These are phyloP conservation scores for Notechis scutatus DNA, from an alignment of 2,113 vertebrate species.

Conservation along the genomic window DNA sequence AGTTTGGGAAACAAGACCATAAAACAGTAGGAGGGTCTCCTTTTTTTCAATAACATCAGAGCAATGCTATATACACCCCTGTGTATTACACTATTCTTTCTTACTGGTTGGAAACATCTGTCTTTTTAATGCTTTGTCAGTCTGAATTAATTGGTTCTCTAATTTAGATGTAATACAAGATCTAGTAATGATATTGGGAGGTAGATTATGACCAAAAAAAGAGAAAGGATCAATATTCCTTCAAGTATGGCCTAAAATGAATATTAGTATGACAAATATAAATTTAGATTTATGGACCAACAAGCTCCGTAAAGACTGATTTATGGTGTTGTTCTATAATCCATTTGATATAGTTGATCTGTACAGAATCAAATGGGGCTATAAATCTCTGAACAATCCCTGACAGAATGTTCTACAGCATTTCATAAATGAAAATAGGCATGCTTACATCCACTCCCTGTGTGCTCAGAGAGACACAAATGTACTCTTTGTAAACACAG, in stretches of 20 bases:
- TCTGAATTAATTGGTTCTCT: not conserved
- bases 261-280: not conserved
- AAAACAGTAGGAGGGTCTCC: not conserved
- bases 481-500: not conserved
- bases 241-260: not conserved
- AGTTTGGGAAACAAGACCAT: not conserved
- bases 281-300: not conserved
- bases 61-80: not conserved
- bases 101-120: not conserved
- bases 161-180: not conserved
- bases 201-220: not conserved
- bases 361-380: not conserved
- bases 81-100: not conserved
- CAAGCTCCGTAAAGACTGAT: not conserved
- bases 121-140: constrained; percentile 5
- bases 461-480: not conserved
- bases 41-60: not conserved
- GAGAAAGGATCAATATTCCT: not conserved
- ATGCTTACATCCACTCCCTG: not conserved
- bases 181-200: not conserved
- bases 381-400: constrained; percentile 1
- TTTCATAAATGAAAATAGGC: not conserved
- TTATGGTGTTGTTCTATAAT: not conserved
- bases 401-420: not conserved
- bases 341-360: not conserved